phyloP scores from a whole-genome alignment of 2,797 vertebrate species.

The Acrossocheilus fasciatus region DNA sequence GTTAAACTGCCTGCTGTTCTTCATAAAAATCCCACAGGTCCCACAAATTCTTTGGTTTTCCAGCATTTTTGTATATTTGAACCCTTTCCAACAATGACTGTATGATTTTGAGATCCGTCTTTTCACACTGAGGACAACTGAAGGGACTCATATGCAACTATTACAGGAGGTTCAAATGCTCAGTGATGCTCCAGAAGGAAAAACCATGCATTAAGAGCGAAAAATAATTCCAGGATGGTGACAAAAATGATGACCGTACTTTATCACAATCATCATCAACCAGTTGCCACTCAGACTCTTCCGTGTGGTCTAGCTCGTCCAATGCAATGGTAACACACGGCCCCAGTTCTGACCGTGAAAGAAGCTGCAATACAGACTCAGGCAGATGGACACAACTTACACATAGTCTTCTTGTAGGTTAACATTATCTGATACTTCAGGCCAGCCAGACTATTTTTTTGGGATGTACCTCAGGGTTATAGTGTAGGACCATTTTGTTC shows the following conservation, averaged over 20 bases:
- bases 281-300: slow-evolving; percentile 5
- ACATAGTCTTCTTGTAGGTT: slow-evolving; percentile 77
- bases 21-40: too few relatives aligned
- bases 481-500: not conserved
- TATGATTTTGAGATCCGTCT: too few relatives aligned
- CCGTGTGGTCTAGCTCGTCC: slow-evolving; percentile 52
- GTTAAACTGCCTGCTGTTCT: too few relatives aligned
- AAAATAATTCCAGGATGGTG: slow-evolving; percentile 2
- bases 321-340: slow-evolving; percentile 2
- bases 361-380: slow-evolving; percentile 83
- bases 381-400: slow-evolving; percentile 57
- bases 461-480: not conserved
- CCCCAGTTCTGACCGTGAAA: slow-evolving; percentile 62
- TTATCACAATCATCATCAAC: slow-evolving; percentile 49
- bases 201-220: too few relatives aligned
- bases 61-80: too few relatives aligned
- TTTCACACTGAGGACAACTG: too few relatives aligned
- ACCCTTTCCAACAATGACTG: too few relatives aligned
- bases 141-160: too few relatives aligned
- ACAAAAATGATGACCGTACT: slow-evolving; percentile 49
- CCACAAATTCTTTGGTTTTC: too few relatives aligned
- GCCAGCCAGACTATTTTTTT: not conserved
- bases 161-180: too few relatives aligned
- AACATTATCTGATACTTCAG: not conserved
- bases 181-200: too few relatives aligned